Evolutionary conservation across 2,888 invertebrate species (phyloP), one percentile per base, ranked within the genome.

Genomic region (Theretra japonica): DNA sequence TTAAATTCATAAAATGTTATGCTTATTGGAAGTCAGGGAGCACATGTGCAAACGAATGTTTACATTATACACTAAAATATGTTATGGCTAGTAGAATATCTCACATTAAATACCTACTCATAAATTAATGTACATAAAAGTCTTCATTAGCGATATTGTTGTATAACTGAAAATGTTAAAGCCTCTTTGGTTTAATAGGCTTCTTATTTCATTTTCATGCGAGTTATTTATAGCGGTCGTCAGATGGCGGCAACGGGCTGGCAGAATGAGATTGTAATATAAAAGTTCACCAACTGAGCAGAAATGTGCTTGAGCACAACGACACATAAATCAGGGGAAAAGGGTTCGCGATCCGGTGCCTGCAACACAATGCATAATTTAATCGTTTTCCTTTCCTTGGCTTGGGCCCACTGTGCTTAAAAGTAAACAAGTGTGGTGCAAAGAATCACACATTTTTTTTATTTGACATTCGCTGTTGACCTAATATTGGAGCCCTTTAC

Each of bases 291-390:
- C 73, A 79, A 72, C 75, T 75, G 75, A 59, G 73, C 71, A 75
- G 75, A 73, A 73, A 73, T 73, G 74, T 68, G 72, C 73, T 79
- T 72, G 73, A 73, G 70, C 75, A 75, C 79, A 73, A 83, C 78
- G 78, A 80, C 73, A 78, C 78, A 83, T 85, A 84, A 85, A 85
- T 86, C 83, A 84, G 41, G 23, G 15, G 71, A 70, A 79, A 81
- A 80, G 81, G 80, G 82, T 76, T 75, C 75, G 79, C 77, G 75
- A 78, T 78, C 77, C 73, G 74, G 73, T 74, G 75, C 73, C 57
- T 71, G 75, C 62, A 73, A 78, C 79, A 75, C 78, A 77, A 80
- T 80, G 75, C 77, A 78, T 81, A 80, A 81, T 81, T 81, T 81
- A 82, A 76, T 79, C 73, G 70, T 60, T 73, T 71, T 72, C 69